Base-by-base conservation (phyloP, 2,888 invertebrate species). In the Endomychus coccineus region DNA sequence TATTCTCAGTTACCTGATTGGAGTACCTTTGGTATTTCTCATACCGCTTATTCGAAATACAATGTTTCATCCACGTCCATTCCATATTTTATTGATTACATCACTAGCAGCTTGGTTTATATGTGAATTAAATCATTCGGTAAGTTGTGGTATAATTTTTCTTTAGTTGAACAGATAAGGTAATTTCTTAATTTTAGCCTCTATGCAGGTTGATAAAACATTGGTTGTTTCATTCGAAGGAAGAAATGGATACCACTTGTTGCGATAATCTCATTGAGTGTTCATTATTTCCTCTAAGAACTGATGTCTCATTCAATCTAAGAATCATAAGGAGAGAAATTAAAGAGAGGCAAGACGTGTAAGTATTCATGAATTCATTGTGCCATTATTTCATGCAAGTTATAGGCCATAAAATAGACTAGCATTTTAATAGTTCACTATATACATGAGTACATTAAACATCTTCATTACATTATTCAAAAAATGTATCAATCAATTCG, bases 161-260 rank as follows among this genome's bases (percentile, higher is more conserved):
- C 11, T 24, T 24, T 10, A 7, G 5, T 24, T 10, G 11, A 24
- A 24, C 7, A 10, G 10, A 7, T 24, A 9, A 5, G 11, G 11
- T 4, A 27, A 9, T 16, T 16, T 4, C n/a, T 12, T 7, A 4
- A 13, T 29, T 31, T n/a, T 14, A 36, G 36, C 36, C 25, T 3
- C 30, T 36, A 2, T 36, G 27, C 33, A 38, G 33, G 27, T 14
- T 32, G 16, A 24, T 38, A 4, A 24, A 23, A 9, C 38, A 38
- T 22, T 38, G 38, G 32, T 11, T 38, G 11, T 38, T 38, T 15
- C 38, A 38, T 11, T 15, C 38, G 2, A 33, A 38, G 23, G 29
- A 21, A 27, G 7, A 19, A 1, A 16, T n/a, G 7, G 32, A 33
- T 4, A 19, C 21, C 6, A n/a, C 6, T 19, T 38, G 38, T 28